Evolutionary conservation across 2,888 invertebrate genomes (phyloP), one percentile per base, ranked within the genome.

Genomic region (Drosophila anomalata): DNA sequence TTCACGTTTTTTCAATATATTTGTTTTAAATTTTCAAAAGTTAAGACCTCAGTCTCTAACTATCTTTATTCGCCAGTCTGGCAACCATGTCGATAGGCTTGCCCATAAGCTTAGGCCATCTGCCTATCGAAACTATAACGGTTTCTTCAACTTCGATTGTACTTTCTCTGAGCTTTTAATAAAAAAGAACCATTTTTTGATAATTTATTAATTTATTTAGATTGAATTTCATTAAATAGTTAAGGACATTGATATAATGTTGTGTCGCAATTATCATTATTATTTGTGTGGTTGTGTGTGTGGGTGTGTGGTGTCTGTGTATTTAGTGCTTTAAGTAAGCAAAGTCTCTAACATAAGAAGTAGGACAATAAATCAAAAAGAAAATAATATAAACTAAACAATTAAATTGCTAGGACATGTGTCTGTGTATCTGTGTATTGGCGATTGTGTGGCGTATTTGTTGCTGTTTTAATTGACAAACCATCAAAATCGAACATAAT

Each of bases 151-250:
- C 22, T 0, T 29, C 9, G 29, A 29, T 29, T 29, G 29, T 8
- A 29, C 8, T 29, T 29, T 2, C 3, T 29, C 29, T 29, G 9
- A 29, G 8, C 9, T 8, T 26, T 9, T n/a, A 6, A 7, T 36
- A n/a, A 14, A 36, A 36, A 2, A 29, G 5, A 36, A 14, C 12
- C 7, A 36, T n/a, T 36, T 6, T 6, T 36, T 71, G 72, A 70
- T 70, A 70, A 70, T 70, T 81, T 85, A 83, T 78, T 86, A 75
- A 82, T 81, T 81, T 83, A 83, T 81, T 81, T 81, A 81, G 87
- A 78, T 81, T 81, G 80, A 77, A 79, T 83, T 86, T 81, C 80
- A 81, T 81, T 83, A 81, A 86, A 80, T 82, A 82, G 82, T 87
- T 82, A 84, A 82, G 87, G 82, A 87, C 87, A 82, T 82, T 87